Evolutionary conservation across 2,888 invertebrate genomes (phyloP).

Genomic region (Netelia virgata): DNA sequence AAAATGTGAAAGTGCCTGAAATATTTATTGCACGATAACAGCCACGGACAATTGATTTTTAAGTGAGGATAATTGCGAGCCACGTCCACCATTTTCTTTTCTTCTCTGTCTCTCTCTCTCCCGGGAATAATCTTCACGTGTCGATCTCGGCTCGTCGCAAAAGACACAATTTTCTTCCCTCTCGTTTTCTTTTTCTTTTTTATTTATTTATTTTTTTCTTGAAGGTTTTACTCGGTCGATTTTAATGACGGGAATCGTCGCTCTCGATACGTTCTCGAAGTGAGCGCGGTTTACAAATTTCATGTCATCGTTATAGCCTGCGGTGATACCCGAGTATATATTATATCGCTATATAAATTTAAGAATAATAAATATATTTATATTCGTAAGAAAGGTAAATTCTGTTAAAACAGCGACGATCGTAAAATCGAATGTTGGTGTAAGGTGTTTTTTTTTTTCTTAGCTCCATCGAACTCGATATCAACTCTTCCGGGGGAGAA

Average conservation of each 20-base stretch:
- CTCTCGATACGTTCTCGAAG: neutral
- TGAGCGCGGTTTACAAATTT: neutral
- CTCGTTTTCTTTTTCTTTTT: neutral
- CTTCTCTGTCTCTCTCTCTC: neutral
- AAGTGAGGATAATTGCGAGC: conserved; percentile 56
- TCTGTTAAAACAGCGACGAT: neutral
- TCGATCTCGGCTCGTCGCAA: neutral
- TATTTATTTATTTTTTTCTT: neutral
- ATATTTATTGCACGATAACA: conserved; percentile 16
- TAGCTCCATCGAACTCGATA: neutral
- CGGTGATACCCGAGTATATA: neutral
- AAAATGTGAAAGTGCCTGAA: neutral
- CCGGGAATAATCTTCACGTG: conserved; percentile 6
- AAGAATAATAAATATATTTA: neutral
- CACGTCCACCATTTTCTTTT: neutral
- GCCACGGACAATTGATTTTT: conserved; percentile 50
- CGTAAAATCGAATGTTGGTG: too few species aligned
- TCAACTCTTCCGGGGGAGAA: conserved; percentile 5
- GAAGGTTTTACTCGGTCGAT: neutral
- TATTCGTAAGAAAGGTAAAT: neutral
- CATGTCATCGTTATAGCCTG: neutral
- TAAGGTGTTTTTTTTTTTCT: conserved; percentile 12
- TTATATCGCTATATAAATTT: neutral
- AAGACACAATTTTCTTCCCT: too few species aligned
- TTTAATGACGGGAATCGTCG: neutral